These are phyloP conservation scores for Sycophila texana DNA, from an alignment of 2,888 invertebrate species.

Conservation along the genomic window DNA sequence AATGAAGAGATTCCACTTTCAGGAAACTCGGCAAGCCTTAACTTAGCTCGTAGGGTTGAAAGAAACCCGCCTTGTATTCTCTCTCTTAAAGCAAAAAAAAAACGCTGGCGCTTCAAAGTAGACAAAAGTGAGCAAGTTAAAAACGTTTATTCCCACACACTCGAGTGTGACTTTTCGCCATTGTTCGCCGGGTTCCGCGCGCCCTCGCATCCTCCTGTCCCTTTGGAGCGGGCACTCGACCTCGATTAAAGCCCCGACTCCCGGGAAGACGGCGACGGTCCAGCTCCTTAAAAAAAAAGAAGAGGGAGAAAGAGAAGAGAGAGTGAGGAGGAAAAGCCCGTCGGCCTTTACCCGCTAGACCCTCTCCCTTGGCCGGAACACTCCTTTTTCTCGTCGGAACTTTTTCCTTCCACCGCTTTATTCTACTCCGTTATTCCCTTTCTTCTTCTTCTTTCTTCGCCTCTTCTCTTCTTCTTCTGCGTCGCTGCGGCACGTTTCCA, in stretches of 20 bases:
- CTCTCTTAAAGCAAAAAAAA: too few species aligned
- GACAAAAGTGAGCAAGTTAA: conserved; percentile 9
- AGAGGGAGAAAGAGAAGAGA: too few species aligned
- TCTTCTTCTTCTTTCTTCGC: neutral
- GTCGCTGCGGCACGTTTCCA: neutral
- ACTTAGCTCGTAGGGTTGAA: too few species aligned
- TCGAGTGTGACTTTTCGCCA: conserved; percentile 1
- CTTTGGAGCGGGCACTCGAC: conserved; percentile 48
- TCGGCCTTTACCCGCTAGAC: neutral
- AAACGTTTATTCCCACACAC: conserved; percentile 11
- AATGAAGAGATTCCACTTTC: too few species aligned
- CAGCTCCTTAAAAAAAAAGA: conserved; percentile 27
- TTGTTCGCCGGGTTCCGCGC: conserved; percentile 18
- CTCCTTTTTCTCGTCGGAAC: conserved; percentile 38
- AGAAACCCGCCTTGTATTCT: too few species aligned
- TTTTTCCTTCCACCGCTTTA: too few species aligned
- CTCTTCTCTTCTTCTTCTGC: neutral
- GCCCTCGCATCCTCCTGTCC: conserved; percentile 32
- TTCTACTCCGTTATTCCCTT: neutral
- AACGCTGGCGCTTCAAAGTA: neutral
- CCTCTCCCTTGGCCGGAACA: conserved; percentile 20
- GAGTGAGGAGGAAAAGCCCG: neutral
- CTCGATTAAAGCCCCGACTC: conserved; percentile 55
- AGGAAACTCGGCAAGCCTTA: too few species aligned
- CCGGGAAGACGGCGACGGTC: conserved; percentile 11